Evolutionary conservation across 37 sponge, comb jelly and placozoan species (phyloP).

Genomic region (Mnemiopsis leidyi): DNA sequence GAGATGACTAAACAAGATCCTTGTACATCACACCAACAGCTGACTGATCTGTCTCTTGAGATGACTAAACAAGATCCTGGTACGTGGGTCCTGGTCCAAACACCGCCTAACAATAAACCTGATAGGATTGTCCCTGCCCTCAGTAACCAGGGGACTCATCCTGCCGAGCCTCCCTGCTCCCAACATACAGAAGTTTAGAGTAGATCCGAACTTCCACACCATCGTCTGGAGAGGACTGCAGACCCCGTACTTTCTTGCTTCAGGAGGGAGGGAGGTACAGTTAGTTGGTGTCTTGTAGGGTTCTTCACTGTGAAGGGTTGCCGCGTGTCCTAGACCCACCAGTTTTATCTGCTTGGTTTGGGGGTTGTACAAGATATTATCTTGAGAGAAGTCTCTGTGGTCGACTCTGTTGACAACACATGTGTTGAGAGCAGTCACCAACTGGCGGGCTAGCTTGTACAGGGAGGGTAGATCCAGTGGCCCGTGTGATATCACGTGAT

Average conservation of each 20-base stretch:
- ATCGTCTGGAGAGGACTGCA: constrained; percentile 60
- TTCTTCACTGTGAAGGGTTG: neutral
- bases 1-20: constrained; percentile 42
- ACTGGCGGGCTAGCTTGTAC: neutral
- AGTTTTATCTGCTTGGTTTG: constrained; percentile 59
- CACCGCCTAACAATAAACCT: constrained; percentile 6
- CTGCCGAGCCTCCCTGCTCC: constrained; percentile 13
- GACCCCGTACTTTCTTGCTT: constrained; percentile 31
- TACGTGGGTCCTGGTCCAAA: constrained; percentile 35
- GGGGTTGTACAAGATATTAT: constrained; percentile 48
- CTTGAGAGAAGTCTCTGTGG: constrained; percentile 57
- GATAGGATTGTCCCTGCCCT: neutral
- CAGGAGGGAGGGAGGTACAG: constrained; percentile 42
- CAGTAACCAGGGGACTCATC: neutral
- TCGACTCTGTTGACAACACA: constrained; percentile 54
- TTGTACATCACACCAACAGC: no score
- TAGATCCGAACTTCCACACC: constrained; percentile 61
- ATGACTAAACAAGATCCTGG: constrained; percentile 17
- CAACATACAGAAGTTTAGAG: neutral
- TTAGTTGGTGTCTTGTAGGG: constrained; percentile 32
- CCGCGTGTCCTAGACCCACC: constrained; percentile 28
- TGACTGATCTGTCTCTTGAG: constrained; percentile 52
- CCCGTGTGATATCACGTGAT: constrained; percentile 42
- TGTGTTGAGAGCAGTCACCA: constrained; percentile 33
- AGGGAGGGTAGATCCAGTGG: constrained; percentile 27